Percentiles rank a stretch among this genome's conserved stretches.
Evolutionary conservation across 2,888 invertebrate species (phyloP).

Genomic region (Campaea margaritaria): DNA sequence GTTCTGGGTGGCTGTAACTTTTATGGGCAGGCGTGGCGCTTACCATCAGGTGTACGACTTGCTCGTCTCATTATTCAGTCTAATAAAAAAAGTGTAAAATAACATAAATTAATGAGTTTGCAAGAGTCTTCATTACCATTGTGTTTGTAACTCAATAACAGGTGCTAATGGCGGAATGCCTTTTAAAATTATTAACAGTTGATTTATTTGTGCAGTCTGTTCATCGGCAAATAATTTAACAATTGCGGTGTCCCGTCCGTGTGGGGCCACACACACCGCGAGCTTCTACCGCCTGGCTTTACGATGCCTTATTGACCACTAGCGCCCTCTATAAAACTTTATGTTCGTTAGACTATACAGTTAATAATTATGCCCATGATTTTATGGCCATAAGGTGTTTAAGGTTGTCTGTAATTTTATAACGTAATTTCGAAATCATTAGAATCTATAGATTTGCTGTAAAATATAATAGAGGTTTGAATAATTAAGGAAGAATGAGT

Average conservation of each 20-base stretch:
- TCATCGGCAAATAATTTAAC: background rate
- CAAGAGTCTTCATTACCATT: too few relatives aligned
- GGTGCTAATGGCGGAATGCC: too few relatives aligned
- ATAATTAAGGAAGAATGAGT: too few relatives aligned
- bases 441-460: background rate
- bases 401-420: constrained; percentile 4
- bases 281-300: constrained; percentile 11
- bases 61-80: too few relatives aligned
- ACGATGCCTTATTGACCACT: constrained; percentile 19
- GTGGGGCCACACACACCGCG: constrained; percentile 27
- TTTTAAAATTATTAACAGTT: too few relatives aligned
- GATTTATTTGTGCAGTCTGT: background rate
- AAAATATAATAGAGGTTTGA: too few relatives aligned
- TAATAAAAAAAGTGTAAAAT: too few relatives aligned
- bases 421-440: background rate
- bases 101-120: too few relatives aligned
- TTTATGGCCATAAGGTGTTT: constrained; percentile 20
- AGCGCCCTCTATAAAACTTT: constrained; percentile 22
- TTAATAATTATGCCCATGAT: constrained; percentile 15
- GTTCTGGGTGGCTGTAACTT: too few relatives aligned
- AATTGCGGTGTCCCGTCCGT: background rate
- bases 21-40: too few relatives aligned
- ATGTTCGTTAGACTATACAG: constrained; percentile 15
- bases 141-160: too few relatives aligned
- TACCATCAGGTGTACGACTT: too few relatives aligned